Conservation (phyloP, 2,888 invertebrate genomes). For the Noctua janthe region DNA sequence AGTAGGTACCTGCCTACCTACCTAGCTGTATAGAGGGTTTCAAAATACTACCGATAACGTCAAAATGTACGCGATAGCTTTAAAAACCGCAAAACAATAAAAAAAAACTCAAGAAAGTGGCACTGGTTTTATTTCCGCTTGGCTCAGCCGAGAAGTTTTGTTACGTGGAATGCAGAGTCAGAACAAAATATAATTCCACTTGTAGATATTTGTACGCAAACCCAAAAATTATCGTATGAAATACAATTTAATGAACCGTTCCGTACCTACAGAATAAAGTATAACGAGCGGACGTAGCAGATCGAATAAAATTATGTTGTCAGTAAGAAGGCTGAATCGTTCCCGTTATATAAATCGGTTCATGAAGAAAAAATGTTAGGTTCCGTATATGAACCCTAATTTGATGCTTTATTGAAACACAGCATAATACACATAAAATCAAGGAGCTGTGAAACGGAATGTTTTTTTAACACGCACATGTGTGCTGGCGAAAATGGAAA, state of each 20-base stretch:
- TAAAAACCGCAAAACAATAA: background rate
- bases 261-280: constrained; percentile 13
- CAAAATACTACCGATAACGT: background rate
- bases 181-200: background rate
- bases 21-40: background rate
- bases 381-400: constrained; percentile 37
- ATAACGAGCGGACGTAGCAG: constrained; percentile 29
- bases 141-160: background rate
- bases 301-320: constrained; percentile 38
- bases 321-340: constrained; percentile 21
- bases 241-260: constrained; percentile 34
- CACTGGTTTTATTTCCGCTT: background rate
- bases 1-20: background rate
- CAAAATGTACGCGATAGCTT: background rate
- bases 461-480: constrained; percentile 23
- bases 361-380: constrained; percentile 30
- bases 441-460: constrained; percentile 36
- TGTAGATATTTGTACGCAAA: background rate
- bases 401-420: constrained; percentile 44
- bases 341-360: constrained; percentile 31
- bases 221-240: constrained; percentile 4
- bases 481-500: background rate
- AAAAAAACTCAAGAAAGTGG: background rate
- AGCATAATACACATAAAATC: constrained; percentile 38
- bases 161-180: background rate